Percentiles rank a stretch among this genome's conserved stretches.
Evolutionary conservation across 2,888 invertebrate species (phyloP).

Genomic region (Dendrolimus pini): DNA sequence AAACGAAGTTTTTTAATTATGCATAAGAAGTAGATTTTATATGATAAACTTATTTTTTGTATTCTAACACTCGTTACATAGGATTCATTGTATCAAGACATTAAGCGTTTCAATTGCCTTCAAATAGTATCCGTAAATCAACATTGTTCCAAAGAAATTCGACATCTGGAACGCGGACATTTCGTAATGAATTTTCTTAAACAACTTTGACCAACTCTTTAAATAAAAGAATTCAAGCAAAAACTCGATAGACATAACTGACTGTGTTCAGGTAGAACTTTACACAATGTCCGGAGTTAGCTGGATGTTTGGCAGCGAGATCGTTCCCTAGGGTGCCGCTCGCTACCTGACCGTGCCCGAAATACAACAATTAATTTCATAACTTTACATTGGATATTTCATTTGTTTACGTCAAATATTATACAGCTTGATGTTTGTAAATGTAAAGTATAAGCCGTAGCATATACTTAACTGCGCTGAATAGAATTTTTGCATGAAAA

Average conservation of each 20-base stretch:
- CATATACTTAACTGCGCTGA: too few species aligned
- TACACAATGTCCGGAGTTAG: background rate
- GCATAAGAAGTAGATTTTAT: too few species aligned
- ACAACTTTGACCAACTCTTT: background rate
- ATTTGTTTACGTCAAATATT: constrained; percentile 16
- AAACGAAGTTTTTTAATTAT: too few species aligned
- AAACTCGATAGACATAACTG: background rate
- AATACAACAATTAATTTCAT: constrained; percentile 45
- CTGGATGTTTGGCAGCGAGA: background rate
- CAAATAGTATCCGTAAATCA: background rate
- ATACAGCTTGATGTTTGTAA: too few species aligned
- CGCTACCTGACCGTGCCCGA: constrained; percentile 10
- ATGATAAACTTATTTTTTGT: too few species aligned
- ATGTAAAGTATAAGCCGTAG: too few species aligned
- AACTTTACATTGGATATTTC: constrained; percentile 40
- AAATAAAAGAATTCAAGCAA: background rate
- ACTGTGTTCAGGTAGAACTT: background rate
- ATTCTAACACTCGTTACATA: too few species aligned
- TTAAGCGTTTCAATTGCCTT: too few species aligned
- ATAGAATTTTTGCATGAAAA: too few species aligned
- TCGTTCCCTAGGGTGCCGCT: background rate
- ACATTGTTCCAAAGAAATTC: background rate
- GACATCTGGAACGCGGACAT: background rate
- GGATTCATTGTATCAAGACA: too few species aligned
- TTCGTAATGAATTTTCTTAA: background rate